Percentiles rank a stretch among this genome's conserved stretches.
Evolutionary conservation across 2,888 invertebrate species (phyloP).

Genomic region (Phaonia tiefii): DNA sequence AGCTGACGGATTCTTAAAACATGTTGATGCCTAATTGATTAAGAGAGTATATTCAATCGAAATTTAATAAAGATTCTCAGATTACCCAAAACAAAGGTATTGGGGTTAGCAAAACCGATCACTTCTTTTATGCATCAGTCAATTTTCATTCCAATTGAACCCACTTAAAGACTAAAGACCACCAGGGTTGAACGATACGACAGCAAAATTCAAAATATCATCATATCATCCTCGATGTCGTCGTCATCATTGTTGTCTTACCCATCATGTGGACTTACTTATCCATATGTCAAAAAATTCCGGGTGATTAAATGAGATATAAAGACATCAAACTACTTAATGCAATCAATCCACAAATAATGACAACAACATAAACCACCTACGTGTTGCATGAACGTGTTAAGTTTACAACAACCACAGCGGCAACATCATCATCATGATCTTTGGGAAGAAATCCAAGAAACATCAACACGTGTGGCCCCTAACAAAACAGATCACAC

Average conservation of each 20-base stretch:
- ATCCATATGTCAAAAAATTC: slow-evolving; percentile 49
- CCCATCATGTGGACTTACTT: slow-evolving; percentile 45
- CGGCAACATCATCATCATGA: background rate
- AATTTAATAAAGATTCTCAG: no score
- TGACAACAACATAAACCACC: slow-evolving; percentile 49
- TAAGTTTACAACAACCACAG: slow-evolving; percentile 39
- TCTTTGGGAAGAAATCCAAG: slow-evolving; percentile 53
- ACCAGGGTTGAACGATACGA: slow-evolving; percentile 23
- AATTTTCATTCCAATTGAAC: slow-evolving; percentile 28
- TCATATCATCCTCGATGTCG: slow-evolving; percentile 7
- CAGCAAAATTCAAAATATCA: background rate
- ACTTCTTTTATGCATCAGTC: background rate
- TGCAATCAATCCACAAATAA: slow-evolving; percentile 45
- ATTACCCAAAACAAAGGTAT: slow-evolving; percentile 11
- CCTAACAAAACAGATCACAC: slow-evolving; percentile 54
- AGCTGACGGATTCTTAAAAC: no score
- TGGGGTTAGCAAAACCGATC: background rate
- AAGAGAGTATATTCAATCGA: no score
- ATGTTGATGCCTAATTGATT: no score
- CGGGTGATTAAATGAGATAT: slow-evolving; percentile 39
- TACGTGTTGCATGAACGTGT: slow-evolving; percentile 59
- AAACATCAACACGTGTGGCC: slow-evolving; percentile 74
- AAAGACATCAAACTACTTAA: slow-evolving; percentile 63
- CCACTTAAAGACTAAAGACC: slow-evolving; percentile 58
- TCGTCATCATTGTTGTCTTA: no score